Evolutionary conservation across 1,140 invertebrate genomes (phyloP), one percentile per base, ranked within the genome.

Genomic region (Danaus melanippus): DNA sequence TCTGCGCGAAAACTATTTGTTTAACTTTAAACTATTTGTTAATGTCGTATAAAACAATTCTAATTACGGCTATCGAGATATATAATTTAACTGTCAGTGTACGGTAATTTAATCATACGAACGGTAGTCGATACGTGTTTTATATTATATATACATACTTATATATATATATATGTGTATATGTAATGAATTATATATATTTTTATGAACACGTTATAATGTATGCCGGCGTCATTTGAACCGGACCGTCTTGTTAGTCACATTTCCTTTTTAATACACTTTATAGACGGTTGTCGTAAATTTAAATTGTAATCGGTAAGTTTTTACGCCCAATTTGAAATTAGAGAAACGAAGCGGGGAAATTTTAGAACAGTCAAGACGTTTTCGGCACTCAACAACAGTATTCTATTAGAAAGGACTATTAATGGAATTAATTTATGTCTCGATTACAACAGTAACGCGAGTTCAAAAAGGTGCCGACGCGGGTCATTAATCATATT

Each of bases 351-450:
- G 67, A 77, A 75, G 62, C 66, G 64, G 60, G 64, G 71, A 70
- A 73, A 71, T 64, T 64, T 69, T 57, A 58, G 65, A 69, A 63
- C 65, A 63, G 47, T 58, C 59, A 66, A 59, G 69, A 64, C 64
- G 60, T 65, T 67, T 66, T 62, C 58, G 64, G 66, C 65, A 58
- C 65, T 71, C 46, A 62, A 67, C 61, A 64, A 42, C 64, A 67
- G 67, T 80, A 79, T 85, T 85, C 82, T 84, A 84, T 83, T 84
- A 84, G 70, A 82, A 76, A 80, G 72, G 74, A 82, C 75, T 77
- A 81, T 72, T 82, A 81, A 83, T 81, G 79, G 79, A 83, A 84
- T 84, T 86, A 84, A 86, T 86, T 84, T 84, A 84, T 84, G 83
- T 80, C 78, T 76, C 79, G 73, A 84, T 86, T 82, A 79, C 73